Evolutionary conservation across 2,888 invertebrate genomes (phyloP).

Genomic region (Caenorhabditis panamensis): DNA sequence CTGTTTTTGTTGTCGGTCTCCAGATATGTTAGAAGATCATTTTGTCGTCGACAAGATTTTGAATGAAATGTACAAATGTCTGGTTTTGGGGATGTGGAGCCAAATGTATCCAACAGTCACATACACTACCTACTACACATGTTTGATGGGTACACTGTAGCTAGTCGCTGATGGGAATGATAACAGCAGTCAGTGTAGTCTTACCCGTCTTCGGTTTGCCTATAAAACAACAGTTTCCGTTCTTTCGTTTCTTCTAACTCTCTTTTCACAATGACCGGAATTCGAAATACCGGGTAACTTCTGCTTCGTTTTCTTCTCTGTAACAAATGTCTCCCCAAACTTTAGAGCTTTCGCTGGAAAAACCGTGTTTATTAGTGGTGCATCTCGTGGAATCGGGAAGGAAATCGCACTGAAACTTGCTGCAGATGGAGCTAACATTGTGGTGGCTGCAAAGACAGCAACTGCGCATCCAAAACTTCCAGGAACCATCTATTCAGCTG

Average conservation of each 20-base stretch:
- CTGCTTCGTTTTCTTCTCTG: not conserved
- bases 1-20: not conserved
- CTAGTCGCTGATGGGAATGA: not conserved
- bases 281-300: conserved; percentile 16
- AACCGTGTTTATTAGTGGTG: conserved; percentile 67
- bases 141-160: not conserved
- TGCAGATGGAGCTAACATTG: conserved; percentile 91
- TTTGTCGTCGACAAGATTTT: no score
- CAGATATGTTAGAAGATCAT: no score
- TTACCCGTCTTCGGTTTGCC: not conserved
- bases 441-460: conserved; percentile 93
- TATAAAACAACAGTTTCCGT: not conserved
- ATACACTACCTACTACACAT: not conserved
- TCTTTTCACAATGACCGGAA: not conserved
- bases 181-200: not conserved
- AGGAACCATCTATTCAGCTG: conserved; percentile 93
- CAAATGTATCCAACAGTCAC: not conserved
- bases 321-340: not conserved
- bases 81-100: no score
- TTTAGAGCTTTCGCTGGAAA: conserved; percentile 64
- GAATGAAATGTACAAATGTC: no score
- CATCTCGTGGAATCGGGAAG: conserved; percentile 69
- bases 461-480: conserved; percentile 92
- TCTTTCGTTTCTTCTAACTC: not conserved
- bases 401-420: conserved; percentile 70